These are phyloP conservation scores for Candoia aspera DNA, from an alignment of 2,113 vertebrate species.

Conservation along the genomic window DNA sequence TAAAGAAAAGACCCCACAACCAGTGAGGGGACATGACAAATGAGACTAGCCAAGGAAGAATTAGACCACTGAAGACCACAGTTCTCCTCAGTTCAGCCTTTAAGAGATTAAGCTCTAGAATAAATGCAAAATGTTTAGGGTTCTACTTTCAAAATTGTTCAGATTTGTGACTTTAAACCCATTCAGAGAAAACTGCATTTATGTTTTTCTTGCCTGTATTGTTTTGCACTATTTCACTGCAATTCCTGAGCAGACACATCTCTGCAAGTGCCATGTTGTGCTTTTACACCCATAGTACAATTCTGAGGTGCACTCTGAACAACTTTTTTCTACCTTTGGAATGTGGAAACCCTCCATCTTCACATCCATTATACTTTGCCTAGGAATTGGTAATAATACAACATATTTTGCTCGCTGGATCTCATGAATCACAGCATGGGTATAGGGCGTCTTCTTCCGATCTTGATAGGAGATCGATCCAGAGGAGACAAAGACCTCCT, in stretches of 20 bases:
- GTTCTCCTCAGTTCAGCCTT: background rate
- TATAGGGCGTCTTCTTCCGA: background rate
- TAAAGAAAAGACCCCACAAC: background rate
- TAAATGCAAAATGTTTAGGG: background rate
- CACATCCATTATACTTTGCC: background rate
- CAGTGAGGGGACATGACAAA: background rate
- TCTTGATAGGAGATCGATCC: background rate
- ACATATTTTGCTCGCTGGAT: background rate
- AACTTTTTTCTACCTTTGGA: background rate
- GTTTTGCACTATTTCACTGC: background rate
- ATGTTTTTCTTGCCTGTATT: background rate
- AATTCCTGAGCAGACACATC: background rate
- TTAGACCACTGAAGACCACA: background rate
- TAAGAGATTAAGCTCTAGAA: background rate
- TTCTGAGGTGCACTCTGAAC: background rate
- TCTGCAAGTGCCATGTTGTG: background rate
- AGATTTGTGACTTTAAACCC: background rate
- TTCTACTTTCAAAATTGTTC: background rate
- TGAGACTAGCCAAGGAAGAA: background rate
- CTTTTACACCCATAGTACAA: background rate
- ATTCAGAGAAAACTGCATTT: background rate
- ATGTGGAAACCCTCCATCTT: background rate
- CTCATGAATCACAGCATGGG: background rate
- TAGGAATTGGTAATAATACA: background rate
- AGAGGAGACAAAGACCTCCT: background rate